A percentile compares a stretch with the other conserved stretches of the same genome.
These are phyloP conservation scores for Morphnarchus princeps DNA, from an alignment of 2,113 vertebrate species.

Conservation along the genomic window DNA sequence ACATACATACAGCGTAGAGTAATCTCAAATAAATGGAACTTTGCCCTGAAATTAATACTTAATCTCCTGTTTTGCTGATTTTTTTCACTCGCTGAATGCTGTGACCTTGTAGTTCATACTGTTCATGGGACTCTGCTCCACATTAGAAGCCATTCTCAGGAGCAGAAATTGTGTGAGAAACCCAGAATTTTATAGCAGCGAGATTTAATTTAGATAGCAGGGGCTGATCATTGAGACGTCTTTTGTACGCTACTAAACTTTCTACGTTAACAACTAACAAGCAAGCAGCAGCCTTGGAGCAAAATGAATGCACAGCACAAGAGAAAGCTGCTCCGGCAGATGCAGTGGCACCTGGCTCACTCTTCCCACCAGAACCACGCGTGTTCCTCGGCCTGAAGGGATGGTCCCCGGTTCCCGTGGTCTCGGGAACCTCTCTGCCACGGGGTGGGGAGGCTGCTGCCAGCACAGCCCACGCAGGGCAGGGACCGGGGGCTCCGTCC, in stretches of 20 bases:
- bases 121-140: background rate
- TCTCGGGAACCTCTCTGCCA: background rate
- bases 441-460: background rate
- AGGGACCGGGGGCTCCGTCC: background rate
- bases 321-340: background rate
- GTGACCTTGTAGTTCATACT: constrained; percentile 15
- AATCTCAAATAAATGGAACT: background rate
- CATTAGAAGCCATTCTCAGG: constrained; percentile 9
- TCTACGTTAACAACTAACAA: background rate
- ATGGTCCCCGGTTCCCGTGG: rapidly evolving
- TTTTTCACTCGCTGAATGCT: background rate
- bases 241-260: background rate
- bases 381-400: background rate
- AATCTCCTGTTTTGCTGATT: background rate
- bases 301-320: background rate
- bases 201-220: constrained; percentile 67
- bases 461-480: background rate
- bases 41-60: constrained; percentile 39
- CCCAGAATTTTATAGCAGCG: background rate
- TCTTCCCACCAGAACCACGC: background rate
- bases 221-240: background rate
- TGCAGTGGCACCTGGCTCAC: background rate
- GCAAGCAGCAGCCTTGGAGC: background rate
- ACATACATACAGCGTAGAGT: background rate
- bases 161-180: constrained; percentile 35